These are phyloP conservation scores for Sinella curviseta DNA, from an alignment of 1,140 invertebrate genomes.

Conservation along the genomic window DNA sequence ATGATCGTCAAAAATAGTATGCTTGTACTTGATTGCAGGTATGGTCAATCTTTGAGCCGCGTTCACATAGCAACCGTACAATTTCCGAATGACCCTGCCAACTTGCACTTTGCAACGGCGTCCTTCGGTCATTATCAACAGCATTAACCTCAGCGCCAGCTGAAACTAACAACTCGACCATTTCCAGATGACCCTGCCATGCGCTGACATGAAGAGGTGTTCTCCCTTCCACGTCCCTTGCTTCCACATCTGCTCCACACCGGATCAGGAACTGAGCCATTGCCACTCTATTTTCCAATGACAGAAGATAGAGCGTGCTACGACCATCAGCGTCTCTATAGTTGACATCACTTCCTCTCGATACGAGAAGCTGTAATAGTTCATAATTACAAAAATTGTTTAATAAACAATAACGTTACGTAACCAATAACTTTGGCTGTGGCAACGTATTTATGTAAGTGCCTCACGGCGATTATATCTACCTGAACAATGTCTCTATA, in stretches of 20 bases:
- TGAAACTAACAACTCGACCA: conserved; percentile 81
- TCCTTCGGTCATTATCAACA: conserved; percentile 83
- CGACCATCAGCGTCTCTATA: conserved; percentile 88
- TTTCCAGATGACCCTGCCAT: conserved; percentile 89
- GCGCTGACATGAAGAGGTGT: conserved; percentile 66
- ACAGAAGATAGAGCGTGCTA: conserved; percentile 86
- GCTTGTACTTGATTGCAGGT: conserved; percentile 75
- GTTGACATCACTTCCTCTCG: conserved; percentile 81
- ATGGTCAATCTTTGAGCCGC: conserved; percentile 77
- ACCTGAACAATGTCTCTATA: conserved; percentile 63
- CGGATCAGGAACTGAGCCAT: conserved; percentile 80
- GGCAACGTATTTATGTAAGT: no score
- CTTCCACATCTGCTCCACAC: conserved; percentile 78
- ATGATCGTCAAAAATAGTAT: no score
- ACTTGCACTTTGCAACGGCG: conserved; percentile 88
- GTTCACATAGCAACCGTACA: conserved; percentile 75
- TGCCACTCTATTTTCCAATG: conserved; percentile 82
- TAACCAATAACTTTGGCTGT: no score
- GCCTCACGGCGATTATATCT: background rate
- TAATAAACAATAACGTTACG: no score
- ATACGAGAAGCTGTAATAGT: conserved; percentile 61
- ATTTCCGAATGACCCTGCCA: conserved; percentile 89
- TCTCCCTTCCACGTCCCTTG: conserved; percentile 79
- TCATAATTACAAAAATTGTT: no score
- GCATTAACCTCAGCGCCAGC: conserved; percentile 81